These are phyloP conservation scores for Helobdella robusta DNA, from an alignment of 2,888 invertebrate genomes.

Conservation along the genomic window DNA sequence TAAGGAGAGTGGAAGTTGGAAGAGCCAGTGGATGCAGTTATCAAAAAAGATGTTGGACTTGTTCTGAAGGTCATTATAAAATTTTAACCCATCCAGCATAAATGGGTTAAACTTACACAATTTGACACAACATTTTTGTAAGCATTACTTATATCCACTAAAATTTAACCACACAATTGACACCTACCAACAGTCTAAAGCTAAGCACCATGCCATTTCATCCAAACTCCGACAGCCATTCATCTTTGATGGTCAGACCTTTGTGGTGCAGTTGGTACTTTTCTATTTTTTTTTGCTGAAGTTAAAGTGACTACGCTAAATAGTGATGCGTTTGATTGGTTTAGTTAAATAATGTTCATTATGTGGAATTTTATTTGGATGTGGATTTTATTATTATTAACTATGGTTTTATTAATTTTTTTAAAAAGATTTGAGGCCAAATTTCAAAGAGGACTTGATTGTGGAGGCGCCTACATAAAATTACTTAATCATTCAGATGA, in stretches of 20 bases:
- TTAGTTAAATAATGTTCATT: neutral
- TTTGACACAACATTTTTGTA: neutral
- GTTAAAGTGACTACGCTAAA: neutral
- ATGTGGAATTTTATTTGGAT: neutral
- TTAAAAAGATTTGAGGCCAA: slow-evolving; percentile 53
- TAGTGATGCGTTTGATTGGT: neutral
- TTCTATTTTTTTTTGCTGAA: neutral
- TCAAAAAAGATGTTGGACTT: slow-evolving; percentile 76
- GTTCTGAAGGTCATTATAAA: slow-evolving; percentile 50
- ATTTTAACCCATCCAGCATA: too few relatives aligned
- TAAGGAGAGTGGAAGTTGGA: slow-evolving; percentile 63
- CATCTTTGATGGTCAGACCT: slow-evolving; percentile 66
- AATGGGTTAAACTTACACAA: neutral
- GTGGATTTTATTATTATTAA: neutral
- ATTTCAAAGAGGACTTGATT: slow-evolving; percentile 91
- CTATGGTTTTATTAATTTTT: neutral
- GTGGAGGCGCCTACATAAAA: slow-evolving; percentile 95
- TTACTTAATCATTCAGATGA: slow-evolving; percentile 66
- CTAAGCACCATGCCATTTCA: slow-evolving; percentile 88
- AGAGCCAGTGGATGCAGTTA: slow-evolving; percentile 65
- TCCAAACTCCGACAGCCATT: slow-evolving; percentile 68
- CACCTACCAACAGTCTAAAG: slow-evolving; percentile 63
- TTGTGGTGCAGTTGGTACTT: slow-evolving; percentile 62
- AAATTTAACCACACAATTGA: neutral
- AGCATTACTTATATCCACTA: neutral